phyloP scores from a whole-genome alignment of 2,113 vertebrate species.

The Ctenomys sociabilis region DNA sequence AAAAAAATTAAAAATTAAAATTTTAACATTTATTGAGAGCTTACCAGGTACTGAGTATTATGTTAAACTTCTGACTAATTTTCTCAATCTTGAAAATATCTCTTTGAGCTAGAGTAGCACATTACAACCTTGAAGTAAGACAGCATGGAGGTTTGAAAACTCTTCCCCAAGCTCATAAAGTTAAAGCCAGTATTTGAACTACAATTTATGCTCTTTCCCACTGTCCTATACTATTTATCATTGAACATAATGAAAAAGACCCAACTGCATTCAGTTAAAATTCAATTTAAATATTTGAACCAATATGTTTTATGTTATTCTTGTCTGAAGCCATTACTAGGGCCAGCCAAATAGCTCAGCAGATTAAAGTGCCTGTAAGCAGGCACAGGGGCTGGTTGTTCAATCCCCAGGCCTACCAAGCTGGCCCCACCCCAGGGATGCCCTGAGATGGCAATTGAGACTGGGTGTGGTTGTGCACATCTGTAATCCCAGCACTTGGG shows the following conservation, averaged over 20 bases:
- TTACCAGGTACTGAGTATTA: not conserved
- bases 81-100: not conserved
- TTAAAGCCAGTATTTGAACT: not conserved
- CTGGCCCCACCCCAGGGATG: too few species aligned
- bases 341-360: too few species aligned
- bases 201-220: not conserved
- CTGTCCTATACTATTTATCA: not conserved
- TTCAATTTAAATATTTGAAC: not conserved
- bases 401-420: too few species aligned
- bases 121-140: not conserved
- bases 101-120: not conserved
- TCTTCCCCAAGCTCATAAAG: not conserved
- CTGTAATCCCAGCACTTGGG: too few species aligned
- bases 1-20: too few species aligned
- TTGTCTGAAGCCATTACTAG: constrained; percentile 6
- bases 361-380: too few species aligned
- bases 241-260: not conserved
- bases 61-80: not conserved
- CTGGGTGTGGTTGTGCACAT: too few species aligned
- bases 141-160: not conserved
- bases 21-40: not conserved
- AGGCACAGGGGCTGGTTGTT: too few species aligned
- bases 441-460: too few species aligned
- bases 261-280: not conserved
- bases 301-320: not conserved